phyloP scores from a whole-genome alignment of 2,797 vertebrate genomes.

The Phataginus tetradactyla region DNA sequence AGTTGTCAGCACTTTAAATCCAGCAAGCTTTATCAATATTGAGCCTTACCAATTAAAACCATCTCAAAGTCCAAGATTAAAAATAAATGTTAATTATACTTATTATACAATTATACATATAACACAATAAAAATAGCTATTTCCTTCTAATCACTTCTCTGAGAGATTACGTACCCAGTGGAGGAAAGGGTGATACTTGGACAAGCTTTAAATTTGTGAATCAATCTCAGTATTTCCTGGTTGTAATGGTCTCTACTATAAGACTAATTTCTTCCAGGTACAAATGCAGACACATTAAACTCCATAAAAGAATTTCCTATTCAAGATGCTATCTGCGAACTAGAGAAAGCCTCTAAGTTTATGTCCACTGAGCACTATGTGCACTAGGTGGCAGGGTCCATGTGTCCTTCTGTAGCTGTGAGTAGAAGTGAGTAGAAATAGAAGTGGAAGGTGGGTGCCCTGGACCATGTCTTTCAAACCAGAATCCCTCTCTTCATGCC shows the following conservation, averaged over 20 bases:
- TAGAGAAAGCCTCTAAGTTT: background rate
- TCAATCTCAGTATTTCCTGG: background rate
- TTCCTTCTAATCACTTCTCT: background rate
- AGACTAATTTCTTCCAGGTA: background rate
- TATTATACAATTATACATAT: background rate
- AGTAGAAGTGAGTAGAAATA: background rate
- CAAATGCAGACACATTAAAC: background rate
- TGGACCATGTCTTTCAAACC: background rate
- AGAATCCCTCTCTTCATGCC: background rate
- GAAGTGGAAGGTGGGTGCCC: background rate
- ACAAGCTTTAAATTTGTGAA: background rate
- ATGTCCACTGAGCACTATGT: background rate
- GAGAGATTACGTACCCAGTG: background rate
- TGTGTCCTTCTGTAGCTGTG: background rate
- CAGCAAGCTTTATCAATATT: background rate
- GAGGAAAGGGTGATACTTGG: background rate
- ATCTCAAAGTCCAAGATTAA: background rate
- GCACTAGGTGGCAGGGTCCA: fast-evolving
- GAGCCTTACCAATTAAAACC: background rate
- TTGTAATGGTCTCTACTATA: background rate
- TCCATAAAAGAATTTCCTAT: background rate
- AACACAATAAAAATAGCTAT: background rate
- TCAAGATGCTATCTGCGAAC: background rate
- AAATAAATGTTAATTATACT: background rate
- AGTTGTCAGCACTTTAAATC: background rate